phyloP scores from a whole-genome alignment of 2,888 invertebrate species.

The Euphydryas editha region DNA sequence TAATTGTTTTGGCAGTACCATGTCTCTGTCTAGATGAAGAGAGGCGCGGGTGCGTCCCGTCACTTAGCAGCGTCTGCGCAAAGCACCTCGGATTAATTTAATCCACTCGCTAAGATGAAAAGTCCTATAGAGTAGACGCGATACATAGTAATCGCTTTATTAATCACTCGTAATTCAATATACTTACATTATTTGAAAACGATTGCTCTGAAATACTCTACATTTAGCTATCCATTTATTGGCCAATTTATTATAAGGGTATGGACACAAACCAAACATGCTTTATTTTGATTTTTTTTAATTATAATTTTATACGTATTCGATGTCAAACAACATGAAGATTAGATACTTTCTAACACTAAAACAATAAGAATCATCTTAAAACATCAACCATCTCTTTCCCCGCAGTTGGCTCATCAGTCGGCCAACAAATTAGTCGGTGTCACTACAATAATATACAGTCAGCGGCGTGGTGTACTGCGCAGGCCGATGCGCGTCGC shows the following conservation, averaged over 20 bases:
- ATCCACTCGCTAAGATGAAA: conserved; percentile 71
- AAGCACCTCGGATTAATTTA: conserved; percentile 64
- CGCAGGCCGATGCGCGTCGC: conserved; percentile 69
- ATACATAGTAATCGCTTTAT: conserved; percentile 45
- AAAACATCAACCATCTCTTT: conserved; percentile 73
- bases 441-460: conserved; percentile 83
- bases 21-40: conserved; percentile 49
- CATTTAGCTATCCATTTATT: conserved; percentile 1
- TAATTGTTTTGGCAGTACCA: conserved; percentile 34
- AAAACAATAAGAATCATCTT: conserved; percentile 65
- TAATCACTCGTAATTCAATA: conserved; percentile 41
- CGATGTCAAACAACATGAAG: conserved; percentile 36
- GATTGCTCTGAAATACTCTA: background rate
- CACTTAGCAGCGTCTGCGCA: conserved; percentile 52
- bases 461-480: conserved; percentile 71
- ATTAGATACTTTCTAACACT: conserved; percentile 51
- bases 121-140: conserved; percentile 60
- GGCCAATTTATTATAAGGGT: background rate
- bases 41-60: conserved; percentile 62
- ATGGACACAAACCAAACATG: background rate
- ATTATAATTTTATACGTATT: background rate
- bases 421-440: conserved; percentile 82
- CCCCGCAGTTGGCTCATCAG: conserved; percentile 76
- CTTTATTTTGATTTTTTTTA: background rate
- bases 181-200: conserved; percentile 17